Evolutionary conservation across 2,113 vertebrate genomes (phyloP).

Genomic region (Salvator merianae): DNA sequence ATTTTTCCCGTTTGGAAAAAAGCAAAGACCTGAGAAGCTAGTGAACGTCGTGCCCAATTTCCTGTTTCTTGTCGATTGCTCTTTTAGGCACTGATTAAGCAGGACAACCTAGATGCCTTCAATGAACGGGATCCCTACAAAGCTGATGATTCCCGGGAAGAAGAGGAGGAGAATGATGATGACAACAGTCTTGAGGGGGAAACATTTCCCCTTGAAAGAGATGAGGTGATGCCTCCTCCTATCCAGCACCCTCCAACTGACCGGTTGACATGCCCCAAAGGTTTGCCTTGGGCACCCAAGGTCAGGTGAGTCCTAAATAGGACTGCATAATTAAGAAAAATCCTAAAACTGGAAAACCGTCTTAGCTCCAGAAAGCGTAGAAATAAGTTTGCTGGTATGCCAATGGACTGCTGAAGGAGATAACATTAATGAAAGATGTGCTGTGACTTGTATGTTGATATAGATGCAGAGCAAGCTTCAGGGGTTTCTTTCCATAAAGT

Average conservation of each 20-base stretch:
- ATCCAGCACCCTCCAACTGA: conserved; percentile 88
- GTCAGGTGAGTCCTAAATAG: conserved; percentile 81
- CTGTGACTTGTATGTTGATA: neutral
- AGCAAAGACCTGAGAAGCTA: accelerated
- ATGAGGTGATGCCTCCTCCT: conserved; percentile 94
- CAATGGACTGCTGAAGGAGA: neutral
- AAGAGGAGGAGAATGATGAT: conserved; percentile 95
- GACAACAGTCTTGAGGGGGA: conserved; percentile 92
- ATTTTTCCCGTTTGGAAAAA: neutral
- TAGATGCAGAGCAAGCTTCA: neutral
- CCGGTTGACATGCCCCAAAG: conserved; percentile 92
- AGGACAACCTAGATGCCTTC: conserved; percentile 98
- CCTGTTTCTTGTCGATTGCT: neutral
- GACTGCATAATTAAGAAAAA: neutral
- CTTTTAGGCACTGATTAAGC: conserved; percentile 90
- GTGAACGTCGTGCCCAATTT: neutral
- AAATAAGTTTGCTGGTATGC: neutral
- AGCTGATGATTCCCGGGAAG: conserved; percentile 90
- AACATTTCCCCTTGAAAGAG: conserved; percentile 90
- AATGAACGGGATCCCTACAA: conserved; percentile 97
- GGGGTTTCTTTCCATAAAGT: no score
- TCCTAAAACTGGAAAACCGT: neutral
- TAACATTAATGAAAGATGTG: neutral
- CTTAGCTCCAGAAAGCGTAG: neutral
- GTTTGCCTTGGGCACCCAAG: conserved; percentile 97